Evolutionary conservation across 2,888 invertebrate species (phyloP).

Genomic region (Dynastes grantii): DNA sequence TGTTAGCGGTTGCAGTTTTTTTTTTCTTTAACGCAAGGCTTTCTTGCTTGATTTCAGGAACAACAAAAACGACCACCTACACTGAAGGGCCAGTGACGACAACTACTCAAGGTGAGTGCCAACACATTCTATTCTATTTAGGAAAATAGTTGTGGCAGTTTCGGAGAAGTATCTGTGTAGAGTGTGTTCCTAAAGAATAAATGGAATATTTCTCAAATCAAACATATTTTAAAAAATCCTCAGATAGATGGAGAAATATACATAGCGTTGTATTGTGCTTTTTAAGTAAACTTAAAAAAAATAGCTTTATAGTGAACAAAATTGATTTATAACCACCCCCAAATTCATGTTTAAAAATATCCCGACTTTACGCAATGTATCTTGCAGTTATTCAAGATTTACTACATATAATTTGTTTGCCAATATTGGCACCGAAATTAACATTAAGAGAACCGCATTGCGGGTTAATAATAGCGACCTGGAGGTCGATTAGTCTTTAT

Average conservation of each 20-base stretch:
- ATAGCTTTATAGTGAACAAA: no score
- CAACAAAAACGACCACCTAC: constrained; percentile 60
- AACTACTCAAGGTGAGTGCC: constrained; percentile 58
- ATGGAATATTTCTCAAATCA: no score
- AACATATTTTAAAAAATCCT: no score
- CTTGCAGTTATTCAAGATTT: not conserved
- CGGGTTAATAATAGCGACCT: constrained; percentile 5
- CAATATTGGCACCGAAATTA: constrained; percentile 3
- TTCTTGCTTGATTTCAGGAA: constrained; percentile 64
- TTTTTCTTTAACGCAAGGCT: not conserved
- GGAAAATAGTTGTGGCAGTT: not conserved
- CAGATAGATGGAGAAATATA: no score
- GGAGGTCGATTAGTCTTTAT: constrained; percentile 1
- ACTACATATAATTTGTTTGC: not conserved
- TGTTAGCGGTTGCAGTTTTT: not conserved
- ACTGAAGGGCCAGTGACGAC: constrained; percentile 64
- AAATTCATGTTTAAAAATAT: not conserved
- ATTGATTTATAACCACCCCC: no score
- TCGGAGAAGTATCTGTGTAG: no score
- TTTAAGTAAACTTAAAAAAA: no score
- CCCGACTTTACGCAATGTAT: not conserved
- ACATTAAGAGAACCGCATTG: not conserved
- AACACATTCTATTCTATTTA: constrained; percentile 9
- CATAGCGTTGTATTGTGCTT: no score
- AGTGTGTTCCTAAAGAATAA: no score